phyloP scores from a whole-genome alignment of 37 sponge, comb jelly and placozoan species.

The Dysidea cf. avara region DNA sequence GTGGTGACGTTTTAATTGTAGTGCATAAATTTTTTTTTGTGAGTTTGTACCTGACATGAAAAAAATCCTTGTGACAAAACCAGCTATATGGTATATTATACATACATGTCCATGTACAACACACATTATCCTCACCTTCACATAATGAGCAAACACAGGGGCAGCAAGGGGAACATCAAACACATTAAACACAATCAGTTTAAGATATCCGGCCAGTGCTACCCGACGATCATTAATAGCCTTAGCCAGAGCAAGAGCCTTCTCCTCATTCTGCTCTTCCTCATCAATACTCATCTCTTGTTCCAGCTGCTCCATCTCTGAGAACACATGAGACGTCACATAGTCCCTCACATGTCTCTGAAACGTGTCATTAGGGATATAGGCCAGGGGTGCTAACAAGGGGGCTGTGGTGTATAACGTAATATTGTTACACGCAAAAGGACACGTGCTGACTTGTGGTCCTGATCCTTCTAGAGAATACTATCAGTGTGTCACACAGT shows the following conservation, averaged over 20 bases:
- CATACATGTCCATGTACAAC: no score
- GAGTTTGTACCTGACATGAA: no score
- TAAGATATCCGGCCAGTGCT: constrained; percentile 79
- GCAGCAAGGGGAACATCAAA: constrained; percentile 72
- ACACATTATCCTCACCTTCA: constrained; percentile 70
- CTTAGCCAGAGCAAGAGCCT: constrained; percentile 68
- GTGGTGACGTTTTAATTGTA: no score
- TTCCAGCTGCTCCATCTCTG: constrained; percentile 27
- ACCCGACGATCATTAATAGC: constrained; percentile 71
- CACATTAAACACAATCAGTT: constrained; percentile 66
- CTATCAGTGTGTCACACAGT: constrained; percentile 70
- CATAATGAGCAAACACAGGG: constrained; percentile 81
- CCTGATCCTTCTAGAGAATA: constrained; percentile 68
- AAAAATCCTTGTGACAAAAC: no score
- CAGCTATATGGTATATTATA: no score
- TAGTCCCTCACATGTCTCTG: constrained; percentile 61
- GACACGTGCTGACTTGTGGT: constrained; percentile 6
- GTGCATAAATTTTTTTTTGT: no score
- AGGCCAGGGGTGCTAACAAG: constrained; percentile 36
- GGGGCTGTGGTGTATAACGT: not conserved
- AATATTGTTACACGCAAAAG: not conserved
- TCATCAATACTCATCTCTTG: constrained; percentile 19
- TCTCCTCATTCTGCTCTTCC: constrained; percentile 58
- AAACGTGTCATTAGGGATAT: constrained; percentile 31
- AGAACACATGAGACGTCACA: constrained; percentile 60